phyloP scores from a whole-genome alignment of 2,797 vertebrate species.

The Alcedo quadribrachys region DNA sequence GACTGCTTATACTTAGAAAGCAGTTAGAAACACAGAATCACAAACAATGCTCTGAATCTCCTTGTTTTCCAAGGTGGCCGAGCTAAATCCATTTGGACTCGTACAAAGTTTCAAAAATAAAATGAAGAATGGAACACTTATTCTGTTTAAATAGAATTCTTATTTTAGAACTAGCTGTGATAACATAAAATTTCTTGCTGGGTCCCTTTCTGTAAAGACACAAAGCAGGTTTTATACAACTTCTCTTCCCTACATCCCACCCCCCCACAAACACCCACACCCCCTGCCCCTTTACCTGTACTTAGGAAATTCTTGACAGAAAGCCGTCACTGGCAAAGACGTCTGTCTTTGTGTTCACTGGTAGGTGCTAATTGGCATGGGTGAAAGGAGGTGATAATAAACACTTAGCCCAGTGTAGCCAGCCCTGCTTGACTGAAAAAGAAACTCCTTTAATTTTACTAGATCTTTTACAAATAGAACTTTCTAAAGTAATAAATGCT shows the following conservation, averaged over 20 bases:
- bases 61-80: not conserved
- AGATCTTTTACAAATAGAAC: constrained; percentile 37
- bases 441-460: constrained; percentile 65
- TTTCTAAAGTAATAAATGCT: constrained; percentile 27
- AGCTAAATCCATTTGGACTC: not conserved
- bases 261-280: not conserved
- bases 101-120: not conserved
- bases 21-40: not conserved
- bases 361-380: constrained; percentile 71
- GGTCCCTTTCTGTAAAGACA: constrained; percentile 44
- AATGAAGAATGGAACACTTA: not conserved
- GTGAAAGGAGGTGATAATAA: constrained; percentile 62
- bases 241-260: not conserved
- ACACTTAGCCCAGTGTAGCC: constrained; percentile 43
- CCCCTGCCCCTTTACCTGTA: not conserved
- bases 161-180: constrained; percentile 13
- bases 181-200: constrained; percentile 39
- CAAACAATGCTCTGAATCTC: not conserved
- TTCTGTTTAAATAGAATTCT: constrained; percentile 22
- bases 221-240: constrained; percentile 27
- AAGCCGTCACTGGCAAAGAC: constrained; percentile 5
- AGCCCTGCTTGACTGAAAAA: constrained; percentile 28
- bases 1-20: not conserved
- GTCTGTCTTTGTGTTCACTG: constrained; percentile 55
- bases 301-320: constrained; percentile 55